These are phyloP conservation scores for Lymantria dispar DNA, from an alignment of 2,888 invertebrate species.

Conservation along the genomic window DNA sequence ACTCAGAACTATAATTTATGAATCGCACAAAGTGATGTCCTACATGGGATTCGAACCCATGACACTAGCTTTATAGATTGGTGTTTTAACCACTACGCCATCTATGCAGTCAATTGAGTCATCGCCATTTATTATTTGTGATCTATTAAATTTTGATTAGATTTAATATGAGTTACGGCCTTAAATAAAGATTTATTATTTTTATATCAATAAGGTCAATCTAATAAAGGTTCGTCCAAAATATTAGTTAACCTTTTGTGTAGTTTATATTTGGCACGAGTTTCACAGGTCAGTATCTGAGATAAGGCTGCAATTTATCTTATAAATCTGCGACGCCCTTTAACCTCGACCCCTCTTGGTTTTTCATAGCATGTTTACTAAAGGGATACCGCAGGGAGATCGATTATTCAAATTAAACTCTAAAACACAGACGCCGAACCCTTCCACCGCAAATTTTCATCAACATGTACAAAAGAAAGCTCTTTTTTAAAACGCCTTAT, in stretches of 20 bases:
- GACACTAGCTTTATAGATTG: too few species aligned
- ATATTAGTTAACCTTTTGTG: not conserved
- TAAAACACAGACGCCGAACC: conserved; percentile 19
- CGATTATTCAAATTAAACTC: conserved; percentile 31
- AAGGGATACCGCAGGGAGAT: conserved; percentile 7
- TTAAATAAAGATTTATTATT: too few species aligned
- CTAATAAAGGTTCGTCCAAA: too few species aligned
- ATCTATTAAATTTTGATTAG: too few species aligned
- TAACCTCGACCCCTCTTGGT: not conserved
- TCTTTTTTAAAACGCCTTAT: conserved; percentile 34
- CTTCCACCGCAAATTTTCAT: conserved; percentile 32
- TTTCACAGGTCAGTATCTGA: not conserved
- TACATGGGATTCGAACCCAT: too few species aligned
- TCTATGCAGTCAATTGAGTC: too few species aligned
- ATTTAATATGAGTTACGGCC: too few species aligned
- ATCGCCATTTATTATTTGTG: too few species aligned
- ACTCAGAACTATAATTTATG: too few species aligned
- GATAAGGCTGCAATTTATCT: not conserved
- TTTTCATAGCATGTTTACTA: not conserved
- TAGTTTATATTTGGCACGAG: not conserved
- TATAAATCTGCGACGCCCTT: not conserved
- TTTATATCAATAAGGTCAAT: too few species aligned
- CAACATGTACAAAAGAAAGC: conserved; percentile 29
- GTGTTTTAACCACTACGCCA: too few species aligned
- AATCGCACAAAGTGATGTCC: too few species aligned